A percentile compares a stretch with the other conserved stretches of the same genome.
Conservation (phyloP, 1,140 invertebrate species). For the Nymphalis io region DNA sequence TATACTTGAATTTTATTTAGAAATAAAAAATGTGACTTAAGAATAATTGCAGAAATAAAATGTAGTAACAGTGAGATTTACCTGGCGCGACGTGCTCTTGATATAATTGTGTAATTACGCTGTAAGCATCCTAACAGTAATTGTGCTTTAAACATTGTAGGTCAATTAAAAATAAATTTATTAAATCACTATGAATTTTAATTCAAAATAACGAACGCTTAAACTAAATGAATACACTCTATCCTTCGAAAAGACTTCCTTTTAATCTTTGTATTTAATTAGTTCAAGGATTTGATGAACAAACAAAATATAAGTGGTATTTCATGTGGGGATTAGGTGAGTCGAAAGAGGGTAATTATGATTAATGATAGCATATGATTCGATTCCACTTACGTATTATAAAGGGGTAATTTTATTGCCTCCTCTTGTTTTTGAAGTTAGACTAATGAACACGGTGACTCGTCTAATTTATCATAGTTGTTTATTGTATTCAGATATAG, state of each 20-base stretch:
- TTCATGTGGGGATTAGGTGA: conserved; percentile 59
- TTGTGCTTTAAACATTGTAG: conserved; percentile 19
- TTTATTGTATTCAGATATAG: not conserved
- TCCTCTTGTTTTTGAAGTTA: conserved; percentile 67
- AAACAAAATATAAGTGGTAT: conserved; percentile 51
- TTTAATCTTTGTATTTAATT: conserved; percentile 38
- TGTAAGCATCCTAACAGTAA: conserved; percentile 20
- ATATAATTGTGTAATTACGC: conserved; percentile 35
- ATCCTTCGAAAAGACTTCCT: conserved; percentile 2
- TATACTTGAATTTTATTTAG: conserved; percentile 3
- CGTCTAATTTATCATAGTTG: conserved; percentile 50
- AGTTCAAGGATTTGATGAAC: conserved; percentile 33
- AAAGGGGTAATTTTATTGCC: conserved; percentile 78
- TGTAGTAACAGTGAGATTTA: conserved; percentile 13
- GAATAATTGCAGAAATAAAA: conserved; percentile 9
- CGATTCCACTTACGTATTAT: conserved; percentile 77
- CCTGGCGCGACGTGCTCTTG: conserved; percentile 29
- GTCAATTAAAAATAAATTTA: conserved; percentile 14
- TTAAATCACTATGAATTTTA: not conserved
- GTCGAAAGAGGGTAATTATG: conserved; percentile 68
- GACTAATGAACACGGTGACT: conserved; percentile 74
- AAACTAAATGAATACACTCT: conserved; percentile 9
- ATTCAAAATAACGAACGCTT: not conserved
- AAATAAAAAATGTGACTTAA: conserved; percentile 20
- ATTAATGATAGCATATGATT: conserved; percentile 78